Evolutionary conservation across 2,888 invertebrate species (phyloP).

Genomic region (Heliconius ismenius): DNA sequence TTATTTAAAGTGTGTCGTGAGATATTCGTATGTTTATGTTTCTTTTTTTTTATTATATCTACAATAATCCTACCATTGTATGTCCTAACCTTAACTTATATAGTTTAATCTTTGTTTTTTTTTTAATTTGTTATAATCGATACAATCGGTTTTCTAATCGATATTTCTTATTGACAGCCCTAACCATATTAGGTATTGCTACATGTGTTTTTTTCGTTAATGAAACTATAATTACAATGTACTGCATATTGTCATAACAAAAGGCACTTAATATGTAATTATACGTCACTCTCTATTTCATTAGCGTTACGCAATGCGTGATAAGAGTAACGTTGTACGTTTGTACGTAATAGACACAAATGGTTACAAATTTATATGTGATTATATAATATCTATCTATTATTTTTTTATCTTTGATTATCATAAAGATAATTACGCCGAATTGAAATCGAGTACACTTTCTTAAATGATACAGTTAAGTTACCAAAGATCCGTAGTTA

Average conservation of each 20-base stretch:
- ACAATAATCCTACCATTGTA: no score
- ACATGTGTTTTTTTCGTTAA: constrained; percentile 45
- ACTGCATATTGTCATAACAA: constrained; percentile 52
- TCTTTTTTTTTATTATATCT: no score
- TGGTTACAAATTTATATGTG: constrained; percentile 13
- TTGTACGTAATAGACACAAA: constrained; percentile 23
- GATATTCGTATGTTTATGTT: background rate
- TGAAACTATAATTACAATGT: constrained; percentile 49
- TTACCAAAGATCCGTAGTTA: constrained; percentile 2
- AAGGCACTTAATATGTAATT: constrained; percentile 54
- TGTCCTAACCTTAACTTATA: background rate
- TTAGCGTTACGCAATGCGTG: constrained; percentile 45
- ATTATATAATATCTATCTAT: constrained; percentile 13
- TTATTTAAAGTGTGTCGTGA: background rate
- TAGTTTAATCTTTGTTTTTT: background rate
- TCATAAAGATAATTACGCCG: constrained; percentile 21
- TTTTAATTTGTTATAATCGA: background rate
- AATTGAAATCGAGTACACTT: constrained; percentile 20
- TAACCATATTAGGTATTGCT: constrained; percentile 39
- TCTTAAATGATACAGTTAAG: constrained; percentile 14
- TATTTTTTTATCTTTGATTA: constrained; percentile 24
- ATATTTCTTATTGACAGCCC: constrained; percentile 37
- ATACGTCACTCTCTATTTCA: constrained; percentile 53
- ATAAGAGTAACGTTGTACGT: constrained; percentile 35
- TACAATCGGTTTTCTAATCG: background rate